phyloP scores from a whole-genome alignment of 53 echinoderm and acorn worm species.

The Arbacia lixula region DNA sequence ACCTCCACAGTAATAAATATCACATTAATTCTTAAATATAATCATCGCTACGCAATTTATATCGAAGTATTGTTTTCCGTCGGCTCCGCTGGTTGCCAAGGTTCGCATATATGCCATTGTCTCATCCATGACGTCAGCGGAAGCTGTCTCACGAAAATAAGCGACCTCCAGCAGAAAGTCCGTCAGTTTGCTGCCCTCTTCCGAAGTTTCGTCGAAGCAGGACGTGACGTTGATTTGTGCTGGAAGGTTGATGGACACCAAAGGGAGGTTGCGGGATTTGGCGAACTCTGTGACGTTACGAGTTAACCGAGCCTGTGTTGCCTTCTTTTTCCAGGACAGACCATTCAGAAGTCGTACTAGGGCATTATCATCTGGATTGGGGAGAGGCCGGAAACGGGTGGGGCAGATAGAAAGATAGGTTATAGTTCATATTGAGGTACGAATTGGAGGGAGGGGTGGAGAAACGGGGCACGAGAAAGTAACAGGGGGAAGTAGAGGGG shows the following conservation, averaged over 20 bases:
- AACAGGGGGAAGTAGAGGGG: no score
- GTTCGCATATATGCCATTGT: not conserved
- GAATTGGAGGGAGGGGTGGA: no score
- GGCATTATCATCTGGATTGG: slow-evolving; percentile 25
- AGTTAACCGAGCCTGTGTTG: not conserved
- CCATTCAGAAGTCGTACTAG: not conserved
- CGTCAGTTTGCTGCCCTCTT: slow-evolving; percentile 23
- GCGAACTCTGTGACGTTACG: not conserved
- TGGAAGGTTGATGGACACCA: not conserved
- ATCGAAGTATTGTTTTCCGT: slow-evolving; percentile 3
- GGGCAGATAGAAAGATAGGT: no score
- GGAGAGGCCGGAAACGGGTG: no score
- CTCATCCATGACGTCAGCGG: not conserved
- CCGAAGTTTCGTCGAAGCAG: slow-evolving; percentile 22
- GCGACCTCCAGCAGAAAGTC: slow-evolving; percentile 32
- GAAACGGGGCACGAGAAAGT: no score
- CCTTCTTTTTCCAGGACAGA: slow-evolving; percentile 5
- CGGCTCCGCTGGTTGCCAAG: not conserved
- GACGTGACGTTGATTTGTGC: slow-evolving; percentile 34
- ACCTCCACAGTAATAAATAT: no score
- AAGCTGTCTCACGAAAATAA: slow-evolving; percentile 16
- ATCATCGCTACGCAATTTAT: slow-evolving; percentile 11
- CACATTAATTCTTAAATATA: not conserved
- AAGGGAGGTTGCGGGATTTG: not conserved
- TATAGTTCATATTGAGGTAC: no score